These are phyloP conservation scores for Caenorhabditis wallacei DNA, from an alignment of 2,888 invertebrate species.

Conservation along the genomic window DNA sequence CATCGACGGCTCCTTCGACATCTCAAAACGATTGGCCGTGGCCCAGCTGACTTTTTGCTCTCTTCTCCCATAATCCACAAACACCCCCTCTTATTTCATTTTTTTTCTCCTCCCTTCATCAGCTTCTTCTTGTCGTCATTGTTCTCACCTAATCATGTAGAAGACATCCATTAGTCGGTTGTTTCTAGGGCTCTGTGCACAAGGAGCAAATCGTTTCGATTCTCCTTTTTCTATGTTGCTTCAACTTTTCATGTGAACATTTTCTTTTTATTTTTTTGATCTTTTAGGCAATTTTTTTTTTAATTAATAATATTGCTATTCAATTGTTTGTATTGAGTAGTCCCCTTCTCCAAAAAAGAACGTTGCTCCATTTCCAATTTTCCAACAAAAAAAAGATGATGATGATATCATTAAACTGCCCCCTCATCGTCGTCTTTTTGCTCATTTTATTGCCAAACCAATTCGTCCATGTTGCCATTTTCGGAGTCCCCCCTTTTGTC, in stretches of 20 bases:
- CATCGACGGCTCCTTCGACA: conserved; percentile 1
- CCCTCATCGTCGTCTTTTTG: background rate
- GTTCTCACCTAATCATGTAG: conserved; percentile 41
- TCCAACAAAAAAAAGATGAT: background rate
- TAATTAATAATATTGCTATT: background rate
- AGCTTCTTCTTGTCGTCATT: conserved; percentile 16
- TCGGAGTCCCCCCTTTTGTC: conserved; percentile 14
- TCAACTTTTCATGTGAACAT: background rate
- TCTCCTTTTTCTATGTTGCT: background rate
- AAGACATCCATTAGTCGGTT: conserved; percentile 49
- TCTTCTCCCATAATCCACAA: background rate
- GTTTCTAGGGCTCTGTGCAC: background rate
- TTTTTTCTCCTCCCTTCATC: no score
- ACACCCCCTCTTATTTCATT: conserved; percentile 17
- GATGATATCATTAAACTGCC: conserved; percentile 46
- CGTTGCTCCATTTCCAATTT: background rate
- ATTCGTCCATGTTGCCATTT: conserved; percentile 50
- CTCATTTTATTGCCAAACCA: conserved; percentile 41
- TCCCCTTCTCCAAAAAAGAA: background rate
- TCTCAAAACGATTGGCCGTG: conserved; percentile 37
- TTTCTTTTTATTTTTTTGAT: background rate
- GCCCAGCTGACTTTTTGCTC: conserved; percentile 47
- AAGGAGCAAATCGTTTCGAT: background rate
- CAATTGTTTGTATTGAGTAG: no score
- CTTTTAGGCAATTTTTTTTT: no score